Base-by-base conservation (phyloP, 2,888 invertebrate genomes). In the Drosophila vallismaia region DNA sequence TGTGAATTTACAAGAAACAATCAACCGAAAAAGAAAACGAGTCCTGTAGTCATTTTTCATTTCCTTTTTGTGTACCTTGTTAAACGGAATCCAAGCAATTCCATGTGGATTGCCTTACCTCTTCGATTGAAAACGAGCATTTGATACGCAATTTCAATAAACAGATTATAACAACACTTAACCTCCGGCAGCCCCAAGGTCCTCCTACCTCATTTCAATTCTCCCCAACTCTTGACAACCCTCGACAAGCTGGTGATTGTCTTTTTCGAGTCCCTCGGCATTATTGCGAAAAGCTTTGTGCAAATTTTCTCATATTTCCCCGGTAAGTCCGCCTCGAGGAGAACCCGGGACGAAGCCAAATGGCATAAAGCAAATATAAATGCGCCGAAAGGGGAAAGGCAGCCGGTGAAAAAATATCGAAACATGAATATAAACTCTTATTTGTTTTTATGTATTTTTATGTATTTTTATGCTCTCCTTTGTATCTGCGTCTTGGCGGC, bases 61-160 rank as follows among this genome's bases (percentile, higher is more conserved):
- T 52, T 51, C n/a, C 9, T 14, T 49, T 28, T 48, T 63, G 31
- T 64, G 36, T 44, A n/a, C 9, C 29, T 31, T 28, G 28, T 19
- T 19, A 33, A 48, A 48, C 42, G 7, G 54, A 48, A 53, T 28
- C 46, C 31, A 24, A 28, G 10, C 31, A 36, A 53, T 40, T 40
- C 40, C 53, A 10, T 12, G 26, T 19, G 64, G 50, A 64, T 31
- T 46, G 9, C 14, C 38, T 9, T 64, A 26, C 24, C 52, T 8
- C 24, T 40, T 24, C 38, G 31, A 46, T 66, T 52, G 53, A 48
- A 67, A 67, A n/a, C 31, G 33, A 66, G 52, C 46, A 54, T 66
- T 67, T 40, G 64, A 86, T 84, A 69, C 70, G 45, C 75, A 84
- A 80, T 80, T 80, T 75, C 87, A 86, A 84, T 86, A 80, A 80